Evolutionary conservation across 2,113 vertebrate genomes (phyloP), one percentile per base, ranked within the genome.

Genomic region (Podarcis cretensis): DNA sequence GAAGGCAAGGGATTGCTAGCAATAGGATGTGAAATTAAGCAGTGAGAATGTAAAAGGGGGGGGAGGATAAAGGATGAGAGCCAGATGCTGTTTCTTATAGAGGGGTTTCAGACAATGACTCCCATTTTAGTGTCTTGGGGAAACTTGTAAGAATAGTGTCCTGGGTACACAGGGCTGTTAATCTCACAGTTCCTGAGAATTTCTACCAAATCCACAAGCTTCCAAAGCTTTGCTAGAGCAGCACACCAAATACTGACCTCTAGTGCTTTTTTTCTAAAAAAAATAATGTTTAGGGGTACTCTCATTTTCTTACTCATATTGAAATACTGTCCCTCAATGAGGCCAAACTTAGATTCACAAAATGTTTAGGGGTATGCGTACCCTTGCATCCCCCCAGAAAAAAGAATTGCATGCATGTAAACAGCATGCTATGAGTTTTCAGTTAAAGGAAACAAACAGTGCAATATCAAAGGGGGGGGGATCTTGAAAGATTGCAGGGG

Each of bases 71-170:
- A 82, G 77, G 37, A 13, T 65, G 21, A 32, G 84, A 77, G 84
- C 83, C 59, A 85, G 76, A 87, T 90, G 82, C 27, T 83, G 69
- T 80, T 92, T 89, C 93, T 85, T 88, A 77, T 81, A 92, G 86
- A 90, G 6, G 66, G 68, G 74, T 63, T 94, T 84, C 73, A 91
- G 86, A 94, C 91, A 75, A 76, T 68, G 54, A n/a, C 54, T 75
- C 18, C 69, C 48, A 23, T 80, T 87, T 74, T 57, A 57, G 30
- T 83, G 63, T 66, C 63, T 83, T 18, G 2, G 30, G 43, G n/a
- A 30, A 48, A 78, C 76, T 78, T 48, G 35, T 25, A 21, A 23
- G 83, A n/a, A 27, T 25, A 84, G 23, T 74, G 57, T 43, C 57
- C 73, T 30, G 10, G 43, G 48, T 71, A 66, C 20, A 54, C 18